Evolutionary conservation across 2,888 invertebrate genomes (phyloP), one percentile per base, ranked within the genome.

Genomic region (Bhutanitis thaidina): DNA sequence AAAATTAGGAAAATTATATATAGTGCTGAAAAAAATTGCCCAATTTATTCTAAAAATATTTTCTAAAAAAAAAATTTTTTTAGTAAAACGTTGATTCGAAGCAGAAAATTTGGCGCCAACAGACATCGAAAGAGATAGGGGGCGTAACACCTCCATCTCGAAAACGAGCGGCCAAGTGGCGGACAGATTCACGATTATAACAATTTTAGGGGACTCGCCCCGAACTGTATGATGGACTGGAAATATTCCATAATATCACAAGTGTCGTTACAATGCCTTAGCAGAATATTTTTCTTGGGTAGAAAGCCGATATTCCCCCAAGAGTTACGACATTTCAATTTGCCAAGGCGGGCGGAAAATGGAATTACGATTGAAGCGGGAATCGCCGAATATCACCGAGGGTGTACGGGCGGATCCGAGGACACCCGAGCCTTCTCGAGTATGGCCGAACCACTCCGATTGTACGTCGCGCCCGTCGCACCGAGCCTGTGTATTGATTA

Each of bases 291-390:
- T 86, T 90, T 86, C 88, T 88, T 83, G 80, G 78, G 80, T 81
- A 84, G 85, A 89, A 89, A 89, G 87, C 86, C 88, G 89, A 89
- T 87, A 90, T 90, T 88, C 90, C 90, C 90, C 83, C 76, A 88
- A 89, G 90, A 90, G 87, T 89, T 89, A 90, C 90, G 89, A 89
- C 90, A 89, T 90, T 90, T 90, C 90, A 90, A 90, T 90, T 90
- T 90, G 90, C 90, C 86, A 90, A 89, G 89, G 90, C 90, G 89
- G 87, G 88, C 88, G 89, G 90, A 90, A 90, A 90, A 90, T 89
- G 88, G 88, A 88, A 90, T 90, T 88, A 88, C 89, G 88, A 88
- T 90, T 90, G 85, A 76, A 88, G 87, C 84, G 87, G 84, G 84
- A 80, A 73, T 69, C 67, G 71, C 76, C 70, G 77, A 82, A 69